Evolutionary conservation across 1,140 invertebrate genomes (phyloP).

Genomic region (Varroa destructor): DNA sequence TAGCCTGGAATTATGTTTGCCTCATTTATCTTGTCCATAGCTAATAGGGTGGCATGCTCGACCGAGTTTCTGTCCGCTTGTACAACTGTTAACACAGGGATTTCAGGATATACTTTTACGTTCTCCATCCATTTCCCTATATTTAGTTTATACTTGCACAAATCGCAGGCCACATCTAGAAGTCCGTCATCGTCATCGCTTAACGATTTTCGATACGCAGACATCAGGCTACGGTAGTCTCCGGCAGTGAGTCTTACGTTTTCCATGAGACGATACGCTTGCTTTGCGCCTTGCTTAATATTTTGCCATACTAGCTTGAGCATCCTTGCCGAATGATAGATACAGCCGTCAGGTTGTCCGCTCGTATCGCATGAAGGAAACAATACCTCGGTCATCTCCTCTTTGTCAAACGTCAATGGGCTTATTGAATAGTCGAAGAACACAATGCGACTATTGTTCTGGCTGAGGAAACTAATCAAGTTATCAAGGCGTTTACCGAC

Average conservation of each 20-base stretch:
- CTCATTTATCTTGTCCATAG: not conserved
- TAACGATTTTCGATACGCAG: not conserved
- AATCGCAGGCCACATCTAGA: not conserved
- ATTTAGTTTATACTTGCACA: not conserved
- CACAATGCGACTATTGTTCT: not conserved
- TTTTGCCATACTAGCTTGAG: not conserved
- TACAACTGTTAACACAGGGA: not conserved
- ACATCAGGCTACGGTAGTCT: not conserved
- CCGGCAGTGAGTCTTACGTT: not conserved
- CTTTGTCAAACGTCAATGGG: not conserved
- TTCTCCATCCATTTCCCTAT: not conserved
- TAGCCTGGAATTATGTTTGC: not conserved
- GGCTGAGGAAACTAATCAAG: not conserved
- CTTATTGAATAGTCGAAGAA: not conserved
- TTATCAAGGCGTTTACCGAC: not conserved
- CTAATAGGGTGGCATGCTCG: no score
- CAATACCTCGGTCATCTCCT: slow-evolving; percentile 1
- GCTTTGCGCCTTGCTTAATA: not conserved
- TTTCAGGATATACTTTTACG: slow-evolving; percentile 3
- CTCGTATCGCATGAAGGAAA: not conserved
- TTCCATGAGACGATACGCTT: not conserved
- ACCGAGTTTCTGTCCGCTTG: not conserved
- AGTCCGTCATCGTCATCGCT: not conserved
- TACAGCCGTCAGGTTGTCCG: not conserved
- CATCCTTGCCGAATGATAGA: not conserved